phyloP scores from a whole-genome alignment of 2,113 vertebrate genomes.

The Beaufortia kweichowensis region DNA sequence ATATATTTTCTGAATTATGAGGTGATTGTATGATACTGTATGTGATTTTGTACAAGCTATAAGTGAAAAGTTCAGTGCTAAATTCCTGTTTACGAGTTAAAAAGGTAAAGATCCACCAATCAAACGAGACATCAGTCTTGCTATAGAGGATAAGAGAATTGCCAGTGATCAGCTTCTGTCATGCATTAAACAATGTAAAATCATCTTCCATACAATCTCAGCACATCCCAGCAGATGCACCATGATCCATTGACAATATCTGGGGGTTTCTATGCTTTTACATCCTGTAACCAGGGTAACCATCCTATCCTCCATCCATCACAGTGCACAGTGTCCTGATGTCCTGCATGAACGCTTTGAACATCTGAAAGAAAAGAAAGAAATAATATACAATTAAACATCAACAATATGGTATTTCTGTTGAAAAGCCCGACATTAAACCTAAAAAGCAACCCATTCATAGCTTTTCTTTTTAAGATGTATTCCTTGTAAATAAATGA shows the following conservation, averaged over 20 bases:
- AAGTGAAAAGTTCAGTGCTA: too few relatives aligned
- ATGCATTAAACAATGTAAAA: too few relatives aligned
- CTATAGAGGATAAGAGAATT: too few relatives aligned
- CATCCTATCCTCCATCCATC: constrained; percentile 13
- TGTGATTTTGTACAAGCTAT: too few relatives aligned
- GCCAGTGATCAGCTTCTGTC: too few relatives aligned
- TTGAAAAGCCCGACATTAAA: constrained; percentile 11
- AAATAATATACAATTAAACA: background rate
- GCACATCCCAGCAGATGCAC: background rate
- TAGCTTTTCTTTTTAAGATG: background rate
- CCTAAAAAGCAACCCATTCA: constrained; percentile 13
- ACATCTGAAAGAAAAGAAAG: background rate
- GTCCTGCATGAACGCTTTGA: constrained; percentile 1
- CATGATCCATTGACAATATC: constrained; percentile 24
- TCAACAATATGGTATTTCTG: background rate
- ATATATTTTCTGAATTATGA: too few relatives aligned
- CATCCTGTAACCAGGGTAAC: constrained; percentile 32
- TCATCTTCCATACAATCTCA: background rate
- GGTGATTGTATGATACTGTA: too few relatives aligned
- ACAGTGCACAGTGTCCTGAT: constrained; percentile 33
- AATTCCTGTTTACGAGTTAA: too few relatives aligned
- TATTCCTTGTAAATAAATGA: constrained; percentile 32
- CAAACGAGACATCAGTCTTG: too few relatives aligned
- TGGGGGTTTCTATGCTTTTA: constrained; percentile 1
- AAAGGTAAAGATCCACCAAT: too few relatives aligned